Base-by-base conservation (phyloP, 2,888 invertebrate species). In the Dasypolia templi region DNA sequence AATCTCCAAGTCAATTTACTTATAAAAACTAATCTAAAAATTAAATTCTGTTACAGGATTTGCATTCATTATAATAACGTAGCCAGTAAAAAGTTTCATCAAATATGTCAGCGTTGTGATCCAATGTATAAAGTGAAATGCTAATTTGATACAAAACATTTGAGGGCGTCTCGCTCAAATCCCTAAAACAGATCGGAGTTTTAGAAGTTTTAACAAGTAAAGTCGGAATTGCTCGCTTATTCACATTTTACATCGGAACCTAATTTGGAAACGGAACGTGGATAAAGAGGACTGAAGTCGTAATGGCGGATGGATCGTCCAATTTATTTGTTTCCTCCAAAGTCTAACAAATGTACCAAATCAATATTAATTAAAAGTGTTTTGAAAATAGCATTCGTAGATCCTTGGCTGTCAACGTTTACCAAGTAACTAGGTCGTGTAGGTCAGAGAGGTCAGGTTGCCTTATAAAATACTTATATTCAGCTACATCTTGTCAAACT, bases 201-300 rank as follows among this genome's bases (percentile, higher is more conserved):
- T 73, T 35, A 49, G 22, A 86, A 84, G 76, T 84, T 84, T 70
- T 77, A 84, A 84, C 75, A 82, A 86, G 85, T 72, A 84, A 86
- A 84, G 69, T 86, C 73, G 32, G 58, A 83, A 74, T 75, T 66
- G 63, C 44, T 29, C 46, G 55, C 62, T 77, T 72, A 72, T 63
- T 74, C 51, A 44, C 63, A 39, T 49, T 77, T 71, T 78, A 66
- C 44, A 68, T 81, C 61, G 67, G 73, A 82, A 70, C 56, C 58
- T 65, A 58, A 77, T 61, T 82, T 67, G 32, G 64, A 55, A 58
- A 66, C 29, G 63, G 56, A 58, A 65, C n/a, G 12, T 2, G 68
- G n/a, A 53, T 42, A 35, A 69, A 63, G 65, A n/a, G 29, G 6
- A 58, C 49, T 66, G 35, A 59, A 67, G 42, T 68, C 66, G 74